Evolutionary conservation across 2,888 invertebrate genomes (phyloP).

Genomic region (Rhagium mordax): DNA sequence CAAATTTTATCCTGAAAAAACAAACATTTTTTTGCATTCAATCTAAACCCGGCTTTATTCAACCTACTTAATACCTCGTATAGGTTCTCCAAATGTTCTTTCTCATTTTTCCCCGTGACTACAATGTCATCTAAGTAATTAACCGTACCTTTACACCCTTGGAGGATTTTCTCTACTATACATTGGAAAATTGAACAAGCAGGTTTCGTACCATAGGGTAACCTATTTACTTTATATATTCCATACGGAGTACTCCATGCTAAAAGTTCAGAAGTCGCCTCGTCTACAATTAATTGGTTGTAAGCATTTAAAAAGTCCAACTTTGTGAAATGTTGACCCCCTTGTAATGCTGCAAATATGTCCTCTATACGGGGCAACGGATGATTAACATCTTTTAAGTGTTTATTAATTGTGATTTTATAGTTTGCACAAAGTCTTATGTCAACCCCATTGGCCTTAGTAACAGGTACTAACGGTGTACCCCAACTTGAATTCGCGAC

Average conservation of each 20-base stretch:
- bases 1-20: conserved; percentile 35
- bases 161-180: conserved; percentile 50
- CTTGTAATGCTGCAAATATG: not conserved
- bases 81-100: conserved; percentile 40
- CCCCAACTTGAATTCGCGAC: not conserved
- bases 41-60: conserved; percentile 27
- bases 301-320: not conserved
- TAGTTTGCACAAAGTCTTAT: not conserved
- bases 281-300: not conserved
- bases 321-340: not conserved
- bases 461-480: not conserved
- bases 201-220: conserved; percentile 65
- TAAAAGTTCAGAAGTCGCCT: not conserved
- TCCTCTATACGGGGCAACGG: not conserved
- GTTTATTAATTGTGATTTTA: not conserved
- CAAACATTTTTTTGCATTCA: conserved; percentile 36
- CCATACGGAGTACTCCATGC: conserved; percentile 44
- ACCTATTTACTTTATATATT: conserved; percentile 61
- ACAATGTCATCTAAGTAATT: conserved; percentile 49
- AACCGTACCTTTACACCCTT: conserved; percentile 42
- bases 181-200: conserved; percentile 65
- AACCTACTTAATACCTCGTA: conserved; percentile 23
- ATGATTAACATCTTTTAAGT: not conserved
- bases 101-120: conserved; percentile 45
- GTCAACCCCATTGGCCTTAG: not conserved